phyloP scores from a whole-genome alignment of 2,113 vertebrate species.

The Brienomyrus brachyistius region DNA sequence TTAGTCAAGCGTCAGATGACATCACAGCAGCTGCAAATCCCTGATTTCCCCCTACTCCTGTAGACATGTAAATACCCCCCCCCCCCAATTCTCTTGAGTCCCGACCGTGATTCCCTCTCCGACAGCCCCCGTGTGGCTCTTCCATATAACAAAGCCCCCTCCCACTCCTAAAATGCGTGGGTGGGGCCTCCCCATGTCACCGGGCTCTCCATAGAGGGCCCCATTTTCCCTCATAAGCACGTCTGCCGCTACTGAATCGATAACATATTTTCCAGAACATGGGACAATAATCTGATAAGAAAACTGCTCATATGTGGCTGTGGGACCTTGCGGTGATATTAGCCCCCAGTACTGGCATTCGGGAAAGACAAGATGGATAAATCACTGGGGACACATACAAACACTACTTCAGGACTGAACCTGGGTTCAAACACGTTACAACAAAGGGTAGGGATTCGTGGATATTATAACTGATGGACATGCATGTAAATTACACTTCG shows the following conservation, averaged over 20 bases:
- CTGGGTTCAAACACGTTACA: background rate
- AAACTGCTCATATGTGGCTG: background rate
- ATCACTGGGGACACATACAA: background rate
- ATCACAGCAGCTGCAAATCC: background rate
- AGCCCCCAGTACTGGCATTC: background rate
- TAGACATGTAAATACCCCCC: background rate
- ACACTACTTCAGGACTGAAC: background rate
- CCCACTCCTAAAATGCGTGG: background rate
- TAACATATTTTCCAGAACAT: background rate
- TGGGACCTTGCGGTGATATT: background rate
- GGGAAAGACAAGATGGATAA: background rate
- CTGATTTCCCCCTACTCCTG: background rate
- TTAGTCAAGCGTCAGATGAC: background rate
- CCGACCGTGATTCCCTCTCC: background rate
- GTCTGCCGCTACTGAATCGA: background rate
- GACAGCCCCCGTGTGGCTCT: background rate
- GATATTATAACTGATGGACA: background rate
- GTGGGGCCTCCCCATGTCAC: background rate
- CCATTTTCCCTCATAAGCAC: background rate
- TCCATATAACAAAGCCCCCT: background rate
- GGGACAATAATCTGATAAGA: slow-evolving; percentile 6
- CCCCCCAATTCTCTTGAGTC: background rate
- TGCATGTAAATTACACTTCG: background rate
- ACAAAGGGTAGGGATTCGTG: background rate
- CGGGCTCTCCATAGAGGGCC: background rate